These are phyloP conservation scores for Oxygymnocypris stewartii DNA, from an alignment of 2,113 vertebrate genomes.

Conservation along the genomic window DNA sequence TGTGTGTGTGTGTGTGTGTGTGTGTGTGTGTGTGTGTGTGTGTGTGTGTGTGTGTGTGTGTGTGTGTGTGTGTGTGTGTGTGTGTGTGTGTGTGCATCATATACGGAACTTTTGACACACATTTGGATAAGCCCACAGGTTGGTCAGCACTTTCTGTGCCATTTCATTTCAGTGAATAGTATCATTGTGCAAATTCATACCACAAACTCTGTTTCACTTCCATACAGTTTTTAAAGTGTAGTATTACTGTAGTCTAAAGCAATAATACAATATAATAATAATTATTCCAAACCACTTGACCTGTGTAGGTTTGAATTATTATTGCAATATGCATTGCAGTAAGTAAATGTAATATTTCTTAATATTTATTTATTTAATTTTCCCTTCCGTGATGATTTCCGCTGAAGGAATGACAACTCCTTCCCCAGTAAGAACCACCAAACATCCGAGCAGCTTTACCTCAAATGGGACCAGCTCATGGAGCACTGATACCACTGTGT, in stretches of 20 bases:
- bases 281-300: not conserved
- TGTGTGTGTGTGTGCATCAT: not conserved
- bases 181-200: not conserved
- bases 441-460: conserved; percentile 20
- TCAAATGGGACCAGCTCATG: conserved; percentile 18
- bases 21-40: not conserved
- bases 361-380: not conserved
- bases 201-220: not conserved
- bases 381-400: not conserved
- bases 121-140: not conserved
- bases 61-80: not conserved
- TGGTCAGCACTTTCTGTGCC: not conserved
- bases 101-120: not conserved
- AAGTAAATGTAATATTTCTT: not conserved
- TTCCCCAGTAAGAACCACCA: not conserved
- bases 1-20: not conserved
- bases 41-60: not conserved
- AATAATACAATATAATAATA: not conserved
- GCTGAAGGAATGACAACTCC: not conserved
- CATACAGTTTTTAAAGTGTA: not conserved
- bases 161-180: not conserved
- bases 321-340: too few relatives aligned
- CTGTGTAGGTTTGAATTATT: not conserved
- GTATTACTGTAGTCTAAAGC: not conserved
- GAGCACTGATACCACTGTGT: not conserved